Base-by-base conservation (phyloP, 2,797 vertebrate genomes). In the Coendou prehensilis region DNA sequence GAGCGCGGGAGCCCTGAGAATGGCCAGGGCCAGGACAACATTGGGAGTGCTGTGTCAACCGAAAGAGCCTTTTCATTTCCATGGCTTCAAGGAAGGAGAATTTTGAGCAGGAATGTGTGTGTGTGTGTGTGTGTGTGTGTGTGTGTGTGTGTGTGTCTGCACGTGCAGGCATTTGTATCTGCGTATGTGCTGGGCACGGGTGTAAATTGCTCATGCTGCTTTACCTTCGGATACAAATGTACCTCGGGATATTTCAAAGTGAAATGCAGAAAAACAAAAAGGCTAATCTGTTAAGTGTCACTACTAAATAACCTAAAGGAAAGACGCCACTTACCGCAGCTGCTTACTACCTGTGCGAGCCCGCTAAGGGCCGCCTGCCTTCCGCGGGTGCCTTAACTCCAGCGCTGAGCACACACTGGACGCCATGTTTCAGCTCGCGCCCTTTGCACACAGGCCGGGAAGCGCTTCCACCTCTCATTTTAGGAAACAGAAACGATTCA, bases 401-500 rank as follows among this genome's bases (percentile, higher is more conserved):
- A 41, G 37, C 41, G 81, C 45, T 71, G 79, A 95, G 56, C 87
- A 52, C 22, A 86, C 17, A 78, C 54, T 22, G 13, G 11, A 6
- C 5, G 50, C 33, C n/a, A 17, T 20, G 73, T n/a, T 91, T 73
- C 30, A 79, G 45, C 73, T 78, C 75, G 45, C 76, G 73, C 30
- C 52, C 82, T 93, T 87, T 82, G 76, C 76, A 94, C 97, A 93
- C 28, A 67, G 28, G 23, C 75, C 11, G 6, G 33, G 63, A 95
- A 96, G 56, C 84, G 81, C 92, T 96, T 96, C 89, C 69, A 69
- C 84, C 81, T 89, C 59, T 91, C 91, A 93, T 88, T 76, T 94
- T 26, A 91, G n/a, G 56, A 88, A 96, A 95, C 30, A 84, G 83
- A 95, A 97, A 83, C 37, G 69, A 94, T 92, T 18, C 78, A 33